phyloP scores from a whole-genome alignment of 1,140 invertebrate genomes.

The Brachionus koreanus region DNA sequence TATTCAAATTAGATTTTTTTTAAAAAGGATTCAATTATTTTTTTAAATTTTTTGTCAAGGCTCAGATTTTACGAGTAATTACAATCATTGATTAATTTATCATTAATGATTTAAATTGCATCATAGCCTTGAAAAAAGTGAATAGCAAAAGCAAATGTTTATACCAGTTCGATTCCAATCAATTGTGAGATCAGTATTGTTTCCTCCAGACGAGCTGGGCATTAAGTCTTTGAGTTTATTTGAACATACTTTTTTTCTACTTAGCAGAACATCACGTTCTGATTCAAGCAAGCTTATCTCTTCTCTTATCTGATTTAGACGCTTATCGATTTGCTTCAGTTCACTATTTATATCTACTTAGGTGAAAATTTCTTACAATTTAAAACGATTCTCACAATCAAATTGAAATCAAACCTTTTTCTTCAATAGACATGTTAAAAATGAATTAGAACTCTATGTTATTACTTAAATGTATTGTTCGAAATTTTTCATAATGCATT shows the following conservation, averaged over 20 bases:
- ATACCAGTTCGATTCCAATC: slow-evolving; percentile 42
- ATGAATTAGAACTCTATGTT: not conserved
- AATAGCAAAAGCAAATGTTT: not conserved
- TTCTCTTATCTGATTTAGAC: not conserved
- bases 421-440: not conserved
- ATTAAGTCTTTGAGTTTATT: not conserved
- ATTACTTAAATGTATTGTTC: no score
- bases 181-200: slow-evolving; percentile 5
- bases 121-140: slow-evolving; percentile 11
- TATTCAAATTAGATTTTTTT: no score
- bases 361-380: not conserved
- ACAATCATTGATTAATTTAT: not conserved
- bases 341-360: not conserved
- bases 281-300: slow-evolving; percentile 23
- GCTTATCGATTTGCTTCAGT: slow-evolving; percentile 36
- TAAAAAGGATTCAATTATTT: no score
- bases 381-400: not conserved
- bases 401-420: slow-evolving; percentile 39
- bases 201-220: slow-evolving; percentile 40
- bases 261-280: slow-evolving; percentile 14
- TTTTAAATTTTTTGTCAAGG: not conserved
- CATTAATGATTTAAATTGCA: slow-evolving; percentile 1
- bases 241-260: slow-evolving; percentile 2
- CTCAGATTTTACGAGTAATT: slow-evolving; percentile 44
- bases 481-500: no score